A percentile compares a stretch with the other conserved stretches of the same genome.
Evolutionary conservation across 1,140 invertebrate genomes (phyloP).

Genomic region (Littorina saxatilis): DNA sequence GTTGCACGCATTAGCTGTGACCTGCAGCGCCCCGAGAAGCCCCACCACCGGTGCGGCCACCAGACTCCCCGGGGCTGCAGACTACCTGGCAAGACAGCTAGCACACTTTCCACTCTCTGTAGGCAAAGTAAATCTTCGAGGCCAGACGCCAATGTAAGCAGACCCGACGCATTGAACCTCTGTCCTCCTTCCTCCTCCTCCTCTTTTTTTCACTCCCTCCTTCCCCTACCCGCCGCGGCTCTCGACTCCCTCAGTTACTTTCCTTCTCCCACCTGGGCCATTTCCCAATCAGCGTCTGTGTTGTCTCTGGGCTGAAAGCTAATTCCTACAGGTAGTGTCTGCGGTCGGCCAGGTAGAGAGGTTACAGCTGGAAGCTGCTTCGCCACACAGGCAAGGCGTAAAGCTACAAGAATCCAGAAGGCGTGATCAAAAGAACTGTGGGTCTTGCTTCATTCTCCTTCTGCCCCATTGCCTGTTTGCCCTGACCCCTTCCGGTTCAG

Average conservation of each 20-base stretch:
- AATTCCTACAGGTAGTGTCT: slow-evolving; percentile 27
- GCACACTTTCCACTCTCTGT: neutral
- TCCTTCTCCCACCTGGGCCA: neutral
- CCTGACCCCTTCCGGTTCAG: too few relatives aligned
- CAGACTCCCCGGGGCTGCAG: too few relatives aligned
- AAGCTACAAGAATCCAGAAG: slow-evolving; percentile 2
- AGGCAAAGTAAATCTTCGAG: slow-evolving; percentile 11
- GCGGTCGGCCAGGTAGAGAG: neutral
- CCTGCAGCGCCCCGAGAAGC: too few relatives aligned
- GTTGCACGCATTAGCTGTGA: too few relatives aligned
- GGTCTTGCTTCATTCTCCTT: slow-evolving; percentile 1
- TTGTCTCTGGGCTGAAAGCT: slow-evolving; percentile 28
- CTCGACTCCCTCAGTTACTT: neutral
- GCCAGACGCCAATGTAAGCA: slow-evolving; percentile 21
- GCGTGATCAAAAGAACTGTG: slow-evolving; percentile 11
- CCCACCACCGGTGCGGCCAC: too few relatives aligned
- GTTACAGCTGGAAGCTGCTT: neutral
- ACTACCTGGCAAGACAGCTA: neutral
- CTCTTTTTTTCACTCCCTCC: neutral
- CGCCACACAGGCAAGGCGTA: neutral
- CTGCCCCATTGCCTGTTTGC: neutral
- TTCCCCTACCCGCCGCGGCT: neutral
- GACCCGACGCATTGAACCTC: slow-evolving; percentile 27
- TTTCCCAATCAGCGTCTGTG: slow-evolving; percentile 26
- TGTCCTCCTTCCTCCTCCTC: neutral